Conservation (phyloP, 2,113 vertebrate genomes). For the Pithys albifrons region DNA sequence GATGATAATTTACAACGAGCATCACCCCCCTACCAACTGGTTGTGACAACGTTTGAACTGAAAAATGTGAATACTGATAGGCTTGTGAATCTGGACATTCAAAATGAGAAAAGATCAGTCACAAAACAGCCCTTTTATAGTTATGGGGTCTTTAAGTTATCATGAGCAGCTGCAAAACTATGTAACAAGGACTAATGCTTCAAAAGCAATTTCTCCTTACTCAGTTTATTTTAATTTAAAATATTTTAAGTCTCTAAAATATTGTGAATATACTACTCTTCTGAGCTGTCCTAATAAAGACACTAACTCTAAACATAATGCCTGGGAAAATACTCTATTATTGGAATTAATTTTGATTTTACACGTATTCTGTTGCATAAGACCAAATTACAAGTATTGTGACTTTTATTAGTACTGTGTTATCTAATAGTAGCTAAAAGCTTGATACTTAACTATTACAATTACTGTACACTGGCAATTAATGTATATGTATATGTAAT, state of each 20-base stretch:
- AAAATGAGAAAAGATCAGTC: neutral
- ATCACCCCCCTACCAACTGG: neutral
- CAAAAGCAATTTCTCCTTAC: neutral
- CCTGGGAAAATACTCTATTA: neutral
- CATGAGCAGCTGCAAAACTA: neutral
- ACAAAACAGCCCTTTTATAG: neutral
- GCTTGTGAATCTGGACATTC: neutral
- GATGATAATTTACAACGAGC: neutral
- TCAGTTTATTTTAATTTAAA: neutral
- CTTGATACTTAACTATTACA: neutral
- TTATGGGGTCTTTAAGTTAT: neutral
- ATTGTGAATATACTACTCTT: neutral
- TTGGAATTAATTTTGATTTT: neutral
- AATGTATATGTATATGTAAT: too few species aligned
- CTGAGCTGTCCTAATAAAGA: neutral
- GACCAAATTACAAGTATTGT: neutral
- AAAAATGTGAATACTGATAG: neutral
- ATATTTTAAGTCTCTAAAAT: neutral
- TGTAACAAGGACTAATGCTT: neutral
- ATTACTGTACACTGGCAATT: neutral
- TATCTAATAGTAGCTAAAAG: neutral
- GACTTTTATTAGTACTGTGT: neutral
- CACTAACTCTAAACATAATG: neutral
- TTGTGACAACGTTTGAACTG: neutral
- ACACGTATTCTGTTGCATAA: neutral